Percentiles rank a stretch among this genome's conserved stretches.
Evolutionary conservation across 2,113 vertebrate species (phyloP).

Genomic region (Hepsetus odoe): DNA sequence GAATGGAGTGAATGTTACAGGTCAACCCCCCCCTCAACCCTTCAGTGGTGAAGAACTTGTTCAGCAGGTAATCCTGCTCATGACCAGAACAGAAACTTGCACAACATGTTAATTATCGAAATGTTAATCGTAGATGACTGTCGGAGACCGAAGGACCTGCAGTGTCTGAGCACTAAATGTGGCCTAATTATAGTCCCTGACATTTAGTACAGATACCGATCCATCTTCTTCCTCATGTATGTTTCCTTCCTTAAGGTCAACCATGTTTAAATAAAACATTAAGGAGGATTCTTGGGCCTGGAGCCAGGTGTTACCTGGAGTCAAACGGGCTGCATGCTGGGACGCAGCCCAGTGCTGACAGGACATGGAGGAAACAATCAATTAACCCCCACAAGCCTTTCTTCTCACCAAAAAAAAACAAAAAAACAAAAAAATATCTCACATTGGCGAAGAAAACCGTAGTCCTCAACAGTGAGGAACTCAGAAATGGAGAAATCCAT

Average conservation of each 20-base stretch:
- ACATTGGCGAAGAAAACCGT: no score
- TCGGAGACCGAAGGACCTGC: slow-evolving; percentile 62
- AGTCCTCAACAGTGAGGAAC: no score
- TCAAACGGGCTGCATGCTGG: slow-evolving; percentile 71
- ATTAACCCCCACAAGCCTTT: slow-evolving; percentile 60
- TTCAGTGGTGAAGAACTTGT: slow-evolving; percentile 5
- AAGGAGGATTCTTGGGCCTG: slow-evolving; percentile 68
- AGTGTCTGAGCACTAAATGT: slow-evolving; percentile 71
- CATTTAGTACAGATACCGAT: slow-evolving; percentile 76
- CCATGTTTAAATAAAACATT: slow-evolving; percentile 77
- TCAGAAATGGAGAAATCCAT: no score
- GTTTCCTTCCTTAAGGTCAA: slow-evolving; percentile 79
- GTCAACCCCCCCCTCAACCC: not conserved
- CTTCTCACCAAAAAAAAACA: not conserved
- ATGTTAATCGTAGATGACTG: slow-evolving; percentile 72
- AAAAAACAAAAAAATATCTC: not conserved
- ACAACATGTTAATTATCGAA: slow-evolving; percentile 63
- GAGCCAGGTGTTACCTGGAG: slow-evolving; percentile 66
- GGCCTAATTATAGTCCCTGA: slow-evolving; percentile 77
- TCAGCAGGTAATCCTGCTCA: not conserved
- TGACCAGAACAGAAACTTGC: slow-evolving; percentile 11
- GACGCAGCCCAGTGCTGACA: slow-evolving; percentile 62
- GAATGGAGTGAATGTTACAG: not conserved
- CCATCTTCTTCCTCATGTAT: slow-evolving; percentile 70
- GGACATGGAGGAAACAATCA: slow-evolving; percentile 69